Evolutionary conservation across 2,888 invertebrate genomes (phyloP), one percentile per base, ranked within the genome.

Genomic region (Aricia artaxerxes): DNA sequence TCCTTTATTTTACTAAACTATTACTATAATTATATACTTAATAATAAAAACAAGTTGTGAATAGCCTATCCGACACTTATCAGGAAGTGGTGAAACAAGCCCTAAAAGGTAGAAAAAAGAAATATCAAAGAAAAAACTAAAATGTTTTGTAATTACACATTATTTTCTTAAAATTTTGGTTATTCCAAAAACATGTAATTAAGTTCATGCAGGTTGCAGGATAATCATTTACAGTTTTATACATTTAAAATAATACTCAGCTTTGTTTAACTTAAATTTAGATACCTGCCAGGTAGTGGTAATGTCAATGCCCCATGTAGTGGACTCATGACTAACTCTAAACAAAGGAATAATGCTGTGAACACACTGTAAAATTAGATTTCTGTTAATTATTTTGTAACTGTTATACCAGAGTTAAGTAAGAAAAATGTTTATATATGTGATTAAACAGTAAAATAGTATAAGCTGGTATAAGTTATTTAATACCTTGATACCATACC

Each of bases 341-440:
- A 69, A 69, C 69, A 69, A 69, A 69, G 69, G 69, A 69, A 69
- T 69, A 69, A 35, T 69, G 35, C 11, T 69, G 69, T 38, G 69
- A 38, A 69, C 4, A 13, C 69, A 69, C 69, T 5, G 69, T 69
- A 69, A 35, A 35, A 69, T 69, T 69, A 69, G 69, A 69, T 69
- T 38, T 69, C 35, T 35, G 35, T 6, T 69, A 69, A 64, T 38
- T 69, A 69, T 69, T 69, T 38, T 69, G 69, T 35, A 69, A 69
- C 69, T 16, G 69, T 35, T 69, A 69, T 38, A 38, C 1, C 5
- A 1, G 31, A 38, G 13, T 69, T 69, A 1, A 64, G 69, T 38
- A 35, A 69, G 69, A 69, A 69, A 69, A 69, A 35, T 35, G 35
- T 13, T 31, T 35, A 31, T 38, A 4, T 38, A 38, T 31, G 31